phyloP scores from a whole-genome alignment of 1,140 invertebrate species.

The Dinothrombium tinctorium region DNA sequence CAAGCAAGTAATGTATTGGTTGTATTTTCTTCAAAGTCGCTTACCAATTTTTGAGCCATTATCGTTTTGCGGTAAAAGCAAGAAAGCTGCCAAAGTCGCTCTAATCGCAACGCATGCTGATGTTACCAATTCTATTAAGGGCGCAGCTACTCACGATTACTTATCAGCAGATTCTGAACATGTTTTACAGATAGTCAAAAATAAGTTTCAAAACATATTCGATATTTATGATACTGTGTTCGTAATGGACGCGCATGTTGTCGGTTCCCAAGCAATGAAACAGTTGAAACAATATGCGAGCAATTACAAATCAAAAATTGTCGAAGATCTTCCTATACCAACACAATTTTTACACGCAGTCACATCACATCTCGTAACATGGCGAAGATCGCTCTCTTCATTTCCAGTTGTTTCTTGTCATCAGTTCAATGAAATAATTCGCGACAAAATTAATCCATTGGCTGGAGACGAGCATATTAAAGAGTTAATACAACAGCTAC shows the following conservation, averaged over 20 bases:
- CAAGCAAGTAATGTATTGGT: constrained; percentile 50
- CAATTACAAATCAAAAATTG: constrained; percentile 23
- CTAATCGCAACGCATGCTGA: constrained; percentile 43
- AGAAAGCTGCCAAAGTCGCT: constrained; percentile 27
- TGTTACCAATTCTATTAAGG: constrained; percentile 16
- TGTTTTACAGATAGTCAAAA: constrained; percentile 22
- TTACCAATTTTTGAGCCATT: constrained; percentile 38
- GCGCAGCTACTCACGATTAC: constrained; percentile 11
- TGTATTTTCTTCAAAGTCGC: constrained; percentile 48
- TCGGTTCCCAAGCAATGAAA: constrained; percentile 31
- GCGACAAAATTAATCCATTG: constrained; percentile 38
- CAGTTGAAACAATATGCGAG: constrained; percentile 29
- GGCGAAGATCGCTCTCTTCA: constrained; percentile 27
- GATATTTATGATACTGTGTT: constrained; percentile 29
- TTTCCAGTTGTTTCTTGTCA: constrained; percentile 42
- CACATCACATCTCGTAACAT: constrained; percentile 26
- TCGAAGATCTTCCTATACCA: constrained; percentile 29
- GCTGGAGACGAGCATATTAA: constrained; percentile 39
- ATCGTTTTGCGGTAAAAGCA: constrained; percentile 29
- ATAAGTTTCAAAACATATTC: constrained; percentile 29
- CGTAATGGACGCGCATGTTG: constrained; percentile 34
- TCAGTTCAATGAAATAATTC: constrained; percentile 34
- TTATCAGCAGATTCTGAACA: not conserved
- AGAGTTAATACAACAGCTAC: constrained; percentile 38
- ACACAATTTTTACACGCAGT: constrained; percentile 37